Evolutionary conservation across 2,797 vertebrate species (phyloP), one percentile per base, ranked within the genome.

Genomic region (Bradypus variegatus): DNA sequence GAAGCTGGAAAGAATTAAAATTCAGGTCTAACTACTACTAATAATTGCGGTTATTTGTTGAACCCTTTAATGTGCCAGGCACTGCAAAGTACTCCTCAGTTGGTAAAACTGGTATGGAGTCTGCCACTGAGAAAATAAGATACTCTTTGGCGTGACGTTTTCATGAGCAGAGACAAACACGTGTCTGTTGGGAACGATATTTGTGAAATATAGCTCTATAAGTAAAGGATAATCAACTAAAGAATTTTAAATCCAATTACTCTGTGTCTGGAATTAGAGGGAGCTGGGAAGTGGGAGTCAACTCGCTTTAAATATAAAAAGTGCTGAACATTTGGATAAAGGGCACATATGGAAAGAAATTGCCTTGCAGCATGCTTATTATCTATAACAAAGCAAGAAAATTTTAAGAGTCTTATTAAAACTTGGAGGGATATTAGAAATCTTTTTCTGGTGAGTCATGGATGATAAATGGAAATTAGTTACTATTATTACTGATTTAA

Each of bases 351-450:
- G 58, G 45, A 53, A 77, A 14, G 41, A 87, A 81, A 87, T 65
- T 90, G 31, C 25, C 45, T 92, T 69, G 77, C 48, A 67, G 55
- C 23, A 58, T 81, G 86, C 75, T 45, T 75, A 27, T 72, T 88
- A 75, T 78, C 23, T 67, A n/a, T 70, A 92, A 88, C 36, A 90
- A 91, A 91, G 48, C 60, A 87, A 94, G 91, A 88, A 58, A 70
- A 62, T 50, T 94, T 89, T 78, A 81, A 21, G 55, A 79, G 23
- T 75, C 70, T 80, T 91, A 64, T 83, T 94, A 90, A 88, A 86
- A 90, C 25, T 81, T 73, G 50, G 69, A 88, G 65, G 45, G 33
- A 80, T 90, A 73, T 60, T 16, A 58, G 50, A 38, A 12, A 11
- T 75, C 50, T 81, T 60, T 78, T 76, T 76, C 50, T 83, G 36